Percentiles rank a stretch among this genome's conserved stretches.
phyloP scores from a whole-genome alignment of 2,797 vertebrate genomes.

The Pterois miles region DNA sequence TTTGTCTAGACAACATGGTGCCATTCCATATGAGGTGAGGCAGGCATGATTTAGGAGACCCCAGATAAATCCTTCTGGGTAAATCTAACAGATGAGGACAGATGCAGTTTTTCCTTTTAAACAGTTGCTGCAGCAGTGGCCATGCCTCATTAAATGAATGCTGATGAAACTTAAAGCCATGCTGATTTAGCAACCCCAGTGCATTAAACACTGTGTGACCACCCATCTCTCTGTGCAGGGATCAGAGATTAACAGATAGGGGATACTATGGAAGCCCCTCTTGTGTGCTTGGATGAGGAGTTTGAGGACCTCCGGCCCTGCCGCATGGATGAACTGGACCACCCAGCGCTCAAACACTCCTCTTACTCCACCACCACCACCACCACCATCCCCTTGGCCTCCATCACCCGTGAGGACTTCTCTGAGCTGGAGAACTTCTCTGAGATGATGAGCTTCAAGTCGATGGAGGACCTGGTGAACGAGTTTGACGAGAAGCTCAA shows the following conservation, averaged over 20 bases:
- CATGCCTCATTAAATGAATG: background rate
- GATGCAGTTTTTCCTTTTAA: background rate
- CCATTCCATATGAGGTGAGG: slow-evolving; percentile 50
- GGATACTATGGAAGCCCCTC: slow-evolving; percentile 91
- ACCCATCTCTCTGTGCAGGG: slow-evolving; percentile 35
- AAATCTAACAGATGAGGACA: slow-evolving; percentile 56
- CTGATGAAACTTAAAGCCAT: background rate
- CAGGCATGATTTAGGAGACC: slow-evolving; percentile 37
- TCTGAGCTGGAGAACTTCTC: slow-evolving; percentile 97
- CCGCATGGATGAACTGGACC: slow-evolving; percentile 83
- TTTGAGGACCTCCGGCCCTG: slow-evolving; percentile 92
- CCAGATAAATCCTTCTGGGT: slow-evolving; percentile 36
- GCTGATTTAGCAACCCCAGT: background rate
- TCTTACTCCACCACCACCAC: slow-evolving; percentile 61
- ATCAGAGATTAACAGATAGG: slow-evolving; percentile 36
- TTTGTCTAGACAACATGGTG: slow-evolving; percentile 68
- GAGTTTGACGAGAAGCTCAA: slow-evolving; percentile 97
- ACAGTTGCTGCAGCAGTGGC: background rate
- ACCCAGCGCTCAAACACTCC: slow-evolving; percentile 60
- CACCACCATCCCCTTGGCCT: slow-evolving; percentile 70
- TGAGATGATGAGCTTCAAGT: slow-evolving; percentile 97
- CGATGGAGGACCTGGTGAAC: slow-evolving; percentile 96
- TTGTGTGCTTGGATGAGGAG: slow-evolving; percentile 94
- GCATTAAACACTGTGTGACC: background rate
- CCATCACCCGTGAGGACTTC: slow-evolving; percentile 89